phyloP scores from a whole-genome alignment of 2,113 vertebrate species.

The Nibea albiflora region DNA sequence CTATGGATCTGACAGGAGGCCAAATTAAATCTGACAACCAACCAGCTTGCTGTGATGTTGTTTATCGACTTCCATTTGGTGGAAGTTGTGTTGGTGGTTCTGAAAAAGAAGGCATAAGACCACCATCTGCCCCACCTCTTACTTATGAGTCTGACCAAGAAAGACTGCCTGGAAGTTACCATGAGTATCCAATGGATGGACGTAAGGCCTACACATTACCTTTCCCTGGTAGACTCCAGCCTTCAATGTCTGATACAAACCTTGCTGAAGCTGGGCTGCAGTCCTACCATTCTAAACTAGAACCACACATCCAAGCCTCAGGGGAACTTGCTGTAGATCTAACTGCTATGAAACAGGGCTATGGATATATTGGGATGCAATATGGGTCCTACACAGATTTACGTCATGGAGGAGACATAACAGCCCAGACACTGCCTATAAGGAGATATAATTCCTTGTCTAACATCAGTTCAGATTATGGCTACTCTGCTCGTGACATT shows the following conservation, averaged over 20 bases:
- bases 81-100: slow-evolving; percentile 90
- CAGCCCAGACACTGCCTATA: slow-evolving; percentile 89
- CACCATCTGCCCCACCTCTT: slow-evolving; percentile 79
- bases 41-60: slow-evolving; percentile 94
- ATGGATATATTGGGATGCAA: slow-evolving; percentile 92
- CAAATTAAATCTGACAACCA: slow-evolving; percentile 92
- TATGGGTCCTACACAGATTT: slow-evolving; percentile 97
- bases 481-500: slow-evolving; percentile 89
- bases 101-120: slow-evolving; percentile 83
- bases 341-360: slow-evolving; percentile 91
- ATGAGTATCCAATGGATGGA: slow-evolving; percentile 85
- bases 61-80: slow-evolving; percentile 95
- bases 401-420: slow-evolving; percentile 89
- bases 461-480: slow-evolving; percentile 94
- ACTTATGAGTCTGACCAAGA: slow-evolving; percentile 83
- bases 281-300: slow-evolving; percentile 88
- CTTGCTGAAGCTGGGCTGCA: slow-evolving; percentile 90
- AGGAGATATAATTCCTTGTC: slow-evolving; percentile 94
- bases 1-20: slow-evolving; percentile 89
- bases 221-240: slow-evolving; percentile 89
- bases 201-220: slow-evolving; percentile 88
- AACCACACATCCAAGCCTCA: slow-evolving; percentile 85
- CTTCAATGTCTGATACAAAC: slow-evolving; percentile 98
- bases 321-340: slow-evolving; percentile 89
- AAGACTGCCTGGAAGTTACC: slow-evolving; percentile 82